Evolutionary conservation across 1,140 invertebrate species (phyloP).

Genomic region (Ips typographus): DNA sequence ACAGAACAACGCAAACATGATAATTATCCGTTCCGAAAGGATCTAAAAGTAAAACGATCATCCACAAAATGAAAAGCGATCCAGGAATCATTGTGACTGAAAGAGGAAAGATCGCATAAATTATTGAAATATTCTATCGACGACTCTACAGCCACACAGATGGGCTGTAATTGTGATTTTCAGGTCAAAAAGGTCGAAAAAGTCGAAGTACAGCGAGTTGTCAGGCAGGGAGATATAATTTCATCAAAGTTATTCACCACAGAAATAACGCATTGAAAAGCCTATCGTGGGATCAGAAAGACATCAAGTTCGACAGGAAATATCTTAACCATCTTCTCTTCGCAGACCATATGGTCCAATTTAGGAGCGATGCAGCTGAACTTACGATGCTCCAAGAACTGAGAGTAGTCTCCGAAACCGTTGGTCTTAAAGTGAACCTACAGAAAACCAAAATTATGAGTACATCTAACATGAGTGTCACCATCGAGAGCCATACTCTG

Average conservation of each 20-base stretch:
- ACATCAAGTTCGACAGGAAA: neutral
- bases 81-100: too few relatives aligned
- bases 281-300: conserved; percentile 4
- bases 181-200: too few relatives aligned
- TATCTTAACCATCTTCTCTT: conserved; percentile 1
- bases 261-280: neutral
- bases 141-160: too few relatives aligned
- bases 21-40: too few relatives aligned
- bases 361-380: neutral
- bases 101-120: too few relatives aligned
- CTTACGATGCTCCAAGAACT: neutral
- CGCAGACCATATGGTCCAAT: neutral
- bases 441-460: conserved; percentile 1
- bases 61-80: too few relatives aligned
- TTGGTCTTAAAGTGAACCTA: neutral
- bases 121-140: too few relatives aligned
- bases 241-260: neutral
- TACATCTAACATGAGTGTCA: neutral
- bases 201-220: too few relatives aligned
- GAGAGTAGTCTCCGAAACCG: too few relatives aligned
- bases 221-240: conserved; percentile 1
- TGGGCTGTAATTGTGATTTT: too few relatives aligned
- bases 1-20: too few relatives aligned
- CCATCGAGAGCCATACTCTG: conserved; percentile 4
- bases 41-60: too few relatives aligned